Evolutionary conservation across 2,113 vertebrate genomes (phyloP).

Genomic region (Xiphophorus couchianus): DNA sequence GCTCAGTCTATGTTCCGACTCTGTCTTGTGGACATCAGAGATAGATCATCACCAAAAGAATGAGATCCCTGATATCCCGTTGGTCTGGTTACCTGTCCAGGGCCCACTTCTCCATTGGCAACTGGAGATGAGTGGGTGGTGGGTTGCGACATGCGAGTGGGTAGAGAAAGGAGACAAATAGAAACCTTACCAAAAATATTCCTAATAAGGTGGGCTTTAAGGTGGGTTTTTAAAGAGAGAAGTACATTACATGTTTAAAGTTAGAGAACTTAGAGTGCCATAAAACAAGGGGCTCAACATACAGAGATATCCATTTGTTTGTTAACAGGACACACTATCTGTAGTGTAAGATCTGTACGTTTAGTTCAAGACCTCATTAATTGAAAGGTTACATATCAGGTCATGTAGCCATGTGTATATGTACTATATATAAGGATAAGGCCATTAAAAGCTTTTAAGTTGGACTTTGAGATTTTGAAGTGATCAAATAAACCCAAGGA

Average conservation of each 20-base stretch:
- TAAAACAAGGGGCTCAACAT: background rate
- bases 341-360: background rate
- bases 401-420: background rate
- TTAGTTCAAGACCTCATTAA: background rate
- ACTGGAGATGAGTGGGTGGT: too few relatives aligned
- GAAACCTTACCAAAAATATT: background rate
- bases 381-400: background rate
- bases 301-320: background rate
- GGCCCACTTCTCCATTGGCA: too few relatives aligned
- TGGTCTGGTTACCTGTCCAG: too few relatives aligned
- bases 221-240: background rate
- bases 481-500: background rate
- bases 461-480: background rate
- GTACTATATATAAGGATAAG: background rate
- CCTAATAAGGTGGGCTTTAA: background rate
- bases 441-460: background rate
- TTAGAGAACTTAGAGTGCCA: background rate
- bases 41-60: too few relatives aligned
- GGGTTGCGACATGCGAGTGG: too few relatives aligned
- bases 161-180: too few relatives aligned
- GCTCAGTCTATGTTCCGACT: too few relatives aligned
- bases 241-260: too few relatives aligned
- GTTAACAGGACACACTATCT: background rate
- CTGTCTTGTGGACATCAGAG: too few relatives aligned
- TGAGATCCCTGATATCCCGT: too few relatives aligned